Evolutionary conservation across 1,140 invertebrate species (phyloP).

Genomic region (Ooceraea biroi): DNA sequence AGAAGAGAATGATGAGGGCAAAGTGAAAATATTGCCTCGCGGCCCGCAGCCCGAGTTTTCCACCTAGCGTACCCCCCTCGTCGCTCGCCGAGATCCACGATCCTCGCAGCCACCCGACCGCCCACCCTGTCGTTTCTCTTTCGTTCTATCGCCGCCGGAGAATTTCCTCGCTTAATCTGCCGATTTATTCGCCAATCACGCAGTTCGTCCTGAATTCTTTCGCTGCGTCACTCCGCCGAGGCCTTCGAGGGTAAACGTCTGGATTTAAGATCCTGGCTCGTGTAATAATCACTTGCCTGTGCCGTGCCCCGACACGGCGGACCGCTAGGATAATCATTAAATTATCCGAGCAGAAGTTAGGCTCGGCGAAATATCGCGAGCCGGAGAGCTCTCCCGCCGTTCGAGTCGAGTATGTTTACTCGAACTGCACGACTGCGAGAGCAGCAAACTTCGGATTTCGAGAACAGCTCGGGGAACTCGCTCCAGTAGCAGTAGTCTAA

Average conservation of each 20-base stretch:
- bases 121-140: constrained; percentile 39
- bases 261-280: too few relatives aligned
- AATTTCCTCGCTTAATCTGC: constrained; percentile 74
- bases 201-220: constrained; percentile 63
- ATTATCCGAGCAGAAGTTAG: neutral
- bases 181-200: constrained; percentile 75
- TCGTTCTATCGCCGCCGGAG: constrained; percentile 54
- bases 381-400: constrained; percentile 25
- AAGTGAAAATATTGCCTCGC: constrained; percentile 77
- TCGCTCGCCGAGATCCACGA: neutral
- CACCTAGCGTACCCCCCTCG: constrained; percentile 31
- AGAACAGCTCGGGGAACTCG: constrained; percentile 38
- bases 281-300: too few relatives aligned
- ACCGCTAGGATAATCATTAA: too few relatives aligned
- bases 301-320: too few relatives aligned
- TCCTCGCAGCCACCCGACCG: constrained; percentile 26
- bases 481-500: constrained; percentile 62
- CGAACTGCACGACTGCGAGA: constrained; percentile 37
- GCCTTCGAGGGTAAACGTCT: neutral
- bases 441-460: constrained; percentile 31
- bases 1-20: constrained; percentile 68
- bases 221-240: constrained; percentile 38
- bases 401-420: constrained; percentile 50
- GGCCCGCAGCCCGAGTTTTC: constrained; percentile 59
- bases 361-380: constrained; percentile 23